Base-by-base conservation (phyloP, 92 coral and sea anemone genomes). In the Siderastrea siderea region DNA sequence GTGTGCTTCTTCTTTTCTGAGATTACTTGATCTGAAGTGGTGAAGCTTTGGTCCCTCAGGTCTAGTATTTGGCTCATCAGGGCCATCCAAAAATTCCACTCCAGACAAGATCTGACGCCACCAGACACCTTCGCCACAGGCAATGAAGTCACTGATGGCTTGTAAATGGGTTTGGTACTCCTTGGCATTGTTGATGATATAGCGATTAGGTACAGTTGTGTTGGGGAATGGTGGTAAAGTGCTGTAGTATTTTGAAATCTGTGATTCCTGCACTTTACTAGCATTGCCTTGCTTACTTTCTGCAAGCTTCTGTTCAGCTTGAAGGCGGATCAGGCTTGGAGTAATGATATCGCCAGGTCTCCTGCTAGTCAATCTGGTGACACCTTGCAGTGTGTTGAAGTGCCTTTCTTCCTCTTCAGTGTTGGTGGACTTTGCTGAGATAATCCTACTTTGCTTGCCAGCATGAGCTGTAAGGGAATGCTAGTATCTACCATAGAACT, bases 111-210 rank as follows among this genome's bases (percentile, higher is more conserved):
- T 43, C 58, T 57, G 8, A 6, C 3, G 14, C 92, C 92, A 88
- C 38, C 38, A 26, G 38, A 26, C 38, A 26, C 38, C 38, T 26
- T 26, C 0, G 38, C 38, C 38, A 26, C 92, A 59, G 57, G 71
- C 50, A 46, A 84, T 88, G 64, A 77, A 84, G 78, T 89, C 93
- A 61, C 89, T 71, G 13, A 89, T 89, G 55, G 75, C 68, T 70
- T 54, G 72, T 43, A 89, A 66, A 68, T 89, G 93, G 63, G 89
- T 79, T 77, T 89, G 89, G 89, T 80, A 89, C 46, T 84, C 89
- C 19, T 63, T 68, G 5, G 93, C 59, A 10, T 89, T 47, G 58
- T 77, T 78, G 26, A 51, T 15, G 68, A 89, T 83, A 14, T 26
- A 66, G 4, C 74, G 46, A 57, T 84, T 86, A 47, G 93, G 60